These are phyloP conservation scores for Saxidomus purpurata DNA, from an alignment of 1,140 invertebrate genomes.

Conservation along the genomic window DNA sequence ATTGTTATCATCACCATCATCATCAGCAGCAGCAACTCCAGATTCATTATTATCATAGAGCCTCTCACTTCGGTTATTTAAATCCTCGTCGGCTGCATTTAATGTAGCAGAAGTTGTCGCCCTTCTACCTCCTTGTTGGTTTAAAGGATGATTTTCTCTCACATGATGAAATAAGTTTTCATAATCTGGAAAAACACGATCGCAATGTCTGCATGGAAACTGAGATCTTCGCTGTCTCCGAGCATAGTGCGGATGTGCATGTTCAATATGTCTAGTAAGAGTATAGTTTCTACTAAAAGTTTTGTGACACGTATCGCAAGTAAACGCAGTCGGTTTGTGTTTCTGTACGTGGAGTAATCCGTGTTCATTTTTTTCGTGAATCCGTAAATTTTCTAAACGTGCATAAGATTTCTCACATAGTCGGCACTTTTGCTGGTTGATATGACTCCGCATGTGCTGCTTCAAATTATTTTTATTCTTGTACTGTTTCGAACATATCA, in stretches of 20 bases:
- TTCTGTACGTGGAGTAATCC: slow-evolving; percentile 39
- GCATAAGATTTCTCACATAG: not conserved
- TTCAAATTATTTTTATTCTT: slow-evolving; percentile 1
- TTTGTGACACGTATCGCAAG: slow-evolving; percentile 3
- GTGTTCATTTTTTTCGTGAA: slow-evolving; percentile 13
- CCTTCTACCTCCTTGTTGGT: slow-evolving; percentile 30
- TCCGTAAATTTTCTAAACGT: slow-evolving; percentile 3
- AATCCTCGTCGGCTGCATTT: not conserved
- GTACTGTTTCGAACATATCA: slow-evolving; percentile 13
- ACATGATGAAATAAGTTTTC: slow-evolving; percentile 45
- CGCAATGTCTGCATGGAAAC: slow-evolving; percentile 54
- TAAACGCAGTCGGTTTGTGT: not conserved
- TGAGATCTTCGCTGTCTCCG: not conserved
- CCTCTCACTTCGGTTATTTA: not conserved
- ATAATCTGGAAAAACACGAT: slow-evolving; percentile 10
- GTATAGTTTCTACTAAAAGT: not conserved
- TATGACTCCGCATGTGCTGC: slow-evolving; percentile 15
- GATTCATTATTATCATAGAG: not conserved
- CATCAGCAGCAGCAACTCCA: not conserved
- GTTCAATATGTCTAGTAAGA: not conserved
- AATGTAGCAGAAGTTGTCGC: not conserved
- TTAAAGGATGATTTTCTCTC: slow-evolving; percentile 37
- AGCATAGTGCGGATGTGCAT: not conserved
- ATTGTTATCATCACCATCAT: too few relatives aligned
- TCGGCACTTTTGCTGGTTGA: not conserved